Evolutionary conservation across 2,888 invertebrate species (phyloP).

Genomic region (Norana najaformis): DNA sequence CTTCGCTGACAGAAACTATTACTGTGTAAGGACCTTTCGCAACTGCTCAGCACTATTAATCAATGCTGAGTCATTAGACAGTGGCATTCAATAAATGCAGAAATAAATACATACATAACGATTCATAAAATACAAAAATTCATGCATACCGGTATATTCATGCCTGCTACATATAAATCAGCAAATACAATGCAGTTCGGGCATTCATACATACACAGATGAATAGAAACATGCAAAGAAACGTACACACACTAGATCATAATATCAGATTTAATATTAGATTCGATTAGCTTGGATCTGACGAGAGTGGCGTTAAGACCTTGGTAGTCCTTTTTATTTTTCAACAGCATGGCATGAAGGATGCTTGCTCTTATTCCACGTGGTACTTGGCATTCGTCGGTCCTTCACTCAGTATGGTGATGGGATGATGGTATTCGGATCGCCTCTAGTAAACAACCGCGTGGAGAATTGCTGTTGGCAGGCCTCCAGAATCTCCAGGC

Average conservation of each 20-base stretch:
- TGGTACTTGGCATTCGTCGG: not conserved
- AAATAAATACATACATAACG: no score
- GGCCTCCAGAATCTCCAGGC: not conserved
- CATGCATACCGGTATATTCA: not conserved
- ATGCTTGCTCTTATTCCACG: not conserved
- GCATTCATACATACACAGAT: no score
- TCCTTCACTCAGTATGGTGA: not conserved
- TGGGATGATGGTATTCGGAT: not conserved
- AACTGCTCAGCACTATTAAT: no score
- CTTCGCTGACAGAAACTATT: no score
- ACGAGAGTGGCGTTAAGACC: not conserved
- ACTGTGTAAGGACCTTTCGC: no score
- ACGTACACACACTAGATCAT: not conserved
- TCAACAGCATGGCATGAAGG: not conserved
- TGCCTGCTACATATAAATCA: not conserved
- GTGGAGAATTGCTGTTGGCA: not conserved
- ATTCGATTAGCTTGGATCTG: not conserved
- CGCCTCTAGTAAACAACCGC: slow-evolving; percentile 5
- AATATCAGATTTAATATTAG: no score
- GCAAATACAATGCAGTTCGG: no score
- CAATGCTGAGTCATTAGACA: no score
- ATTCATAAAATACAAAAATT: no score
- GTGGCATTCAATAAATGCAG: no score
- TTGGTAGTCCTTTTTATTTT: not conserved
- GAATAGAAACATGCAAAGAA: not conserved